Evolutionary conservation across 1,140 invertebrate species (phyloP).

Genomic region (Neodiprion virginianus): DNA sequence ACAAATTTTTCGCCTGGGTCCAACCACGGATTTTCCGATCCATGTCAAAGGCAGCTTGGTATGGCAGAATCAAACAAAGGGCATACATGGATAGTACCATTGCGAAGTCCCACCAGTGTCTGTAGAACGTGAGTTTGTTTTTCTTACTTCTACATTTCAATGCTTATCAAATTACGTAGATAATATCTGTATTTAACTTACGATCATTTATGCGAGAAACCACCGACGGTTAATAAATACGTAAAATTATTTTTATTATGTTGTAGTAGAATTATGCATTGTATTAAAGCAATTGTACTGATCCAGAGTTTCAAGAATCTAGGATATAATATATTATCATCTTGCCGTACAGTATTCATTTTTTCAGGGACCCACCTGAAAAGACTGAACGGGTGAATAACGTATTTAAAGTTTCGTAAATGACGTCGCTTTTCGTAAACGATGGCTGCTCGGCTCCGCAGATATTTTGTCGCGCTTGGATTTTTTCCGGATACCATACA

Average conservation of each 20-base stretch:
- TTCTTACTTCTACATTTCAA: neutral
- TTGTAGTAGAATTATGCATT: neutral
- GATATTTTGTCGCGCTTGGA: slow-evolving; percentile 41
- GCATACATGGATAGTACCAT: slow-evolving; percentile 42
- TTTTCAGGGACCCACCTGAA: slow-evolving; percentile 46
- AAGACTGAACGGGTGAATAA: slow-evolving; percentile 56
- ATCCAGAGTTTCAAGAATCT: neutral
- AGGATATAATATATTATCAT: too few species aligned
- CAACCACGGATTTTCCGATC: slow-evolving; percentile 22
- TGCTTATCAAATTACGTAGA: slow-evolving; percentile 13
- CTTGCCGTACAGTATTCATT: neutral
- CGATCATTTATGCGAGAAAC: too few species aligned
- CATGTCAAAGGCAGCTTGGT: slow-evolving; percentile 47
- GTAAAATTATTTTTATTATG: slow-evolving; percentile 8
- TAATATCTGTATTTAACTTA: slow-evolving; percentile 18
- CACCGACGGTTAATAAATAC: too few species aligned
- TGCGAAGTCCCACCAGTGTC: slow-evolving; percentile 45
- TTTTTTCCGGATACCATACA: slow-evolving; percentile 45
- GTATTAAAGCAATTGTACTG: neutral
- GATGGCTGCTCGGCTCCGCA: slow-evolving; percentile 48
- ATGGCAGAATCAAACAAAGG: slow-evolving; percentile 42
- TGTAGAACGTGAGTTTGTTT: slow-evolving; percentile 17
- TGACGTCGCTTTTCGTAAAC: slow-evolving; percentile 48
- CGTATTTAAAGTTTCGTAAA: slow-evolving; percentile 32
- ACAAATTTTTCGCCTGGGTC: slow-evolving; percentile 41